Conservation (phyloP, 2,888 invertebrate species). For the Seira musarum region DNA sequence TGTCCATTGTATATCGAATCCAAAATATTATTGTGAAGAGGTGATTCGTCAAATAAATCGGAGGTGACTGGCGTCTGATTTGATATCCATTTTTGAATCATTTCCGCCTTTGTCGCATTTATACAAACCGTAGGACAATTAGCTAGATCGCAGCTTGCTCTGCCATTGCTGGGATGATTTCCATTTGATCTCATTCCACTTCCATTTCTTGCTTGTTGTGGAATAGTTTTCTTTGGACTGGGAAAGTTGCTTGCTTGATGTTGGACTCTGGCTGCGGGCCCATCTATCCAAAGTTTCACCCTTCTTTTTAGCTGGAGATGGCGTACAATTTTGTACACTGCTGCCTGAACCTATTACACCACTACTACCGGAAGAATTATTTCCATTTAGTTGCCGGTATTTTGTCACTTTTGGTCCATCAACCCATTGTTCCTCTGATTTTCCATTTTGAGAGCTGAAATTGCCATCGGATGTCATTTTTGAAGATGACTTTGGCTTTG, state of each 20-base stretch:
- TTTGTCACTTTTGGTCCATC: conserved; percentile 88
- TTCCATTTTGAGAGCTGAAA: conserved; percentile 69
- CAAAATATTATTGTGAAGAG: conserved; percentile 31
- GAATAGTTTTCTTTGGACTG: conserved; percentile 65
- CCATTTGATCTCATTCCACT: conserved; percentile 34
- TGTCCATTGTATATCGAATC: conserved; percentile 34
- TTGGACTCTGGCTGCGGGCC: conserved; percentile 81
- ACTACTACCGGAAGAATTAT: conserved; percentile 80
- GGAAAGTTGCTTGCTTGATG: conserved; percentile 69
- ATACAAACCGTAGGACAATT: conserved; percentile 70
- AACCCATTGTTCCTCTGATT: conserved; percentile 95
- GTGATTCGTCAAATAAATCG: conserved; percentile 62
- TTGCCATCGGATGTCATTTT: conserved; percentile 53
- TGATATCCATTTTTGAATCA: conserved; percentile 70
- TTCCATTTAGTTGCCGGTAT: conserved; percentile 63
- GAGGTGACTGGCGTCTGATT: conserved; percentile 64
- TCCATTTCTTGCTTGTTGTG: conserved; percentile 42
- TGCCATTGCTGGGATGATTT: conserved; percentile 25
- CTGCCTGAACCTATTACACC: conserved; percentile 71
- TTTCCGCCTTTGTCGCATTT: conserved; percentile 68
- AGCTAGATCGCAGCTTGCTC: conserved; percentile 72
- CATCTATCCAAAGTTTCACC: conserved; percentile 97
- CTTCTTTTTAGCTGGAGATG: conserved; percentile 76
- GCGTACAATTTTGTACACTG: conserved; percentile 24
- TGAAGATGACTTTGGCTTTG: conserved; percentile 65